Base-by-base conservation (phyloP, 2,888 invertebrate genomes). In the Spilarctia lutea region DNA sequence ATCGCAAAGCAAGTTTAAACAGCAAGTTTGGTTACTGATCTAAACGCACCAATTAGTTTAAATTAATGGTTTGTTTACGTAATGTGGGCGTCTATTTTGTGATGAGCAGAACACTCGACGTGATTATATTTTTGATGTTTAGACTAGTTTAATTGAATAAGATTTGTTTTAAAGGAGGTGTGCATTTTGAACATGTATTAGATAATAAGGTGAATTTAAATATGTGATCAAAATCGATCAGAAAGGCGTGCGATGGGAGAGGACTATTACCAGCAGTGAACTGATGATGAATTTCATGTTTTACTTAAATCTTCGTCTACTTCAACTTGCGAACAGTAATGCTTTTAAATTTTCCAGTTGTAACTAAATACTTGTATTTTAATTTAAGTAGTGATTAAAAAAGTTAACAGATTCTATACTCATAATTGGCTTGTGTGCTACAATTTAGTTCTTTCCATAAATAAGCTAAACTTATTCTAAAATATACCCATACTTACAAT, bases 41-140 rank as follows among this genome's bases (percentile, higher is more conserved):
- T 82, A 78, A 79, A 74, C 73, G 48, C 67, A 48, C 52, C 48
- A 39, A 56, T 65, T 70, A 52, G 33, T 63, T 75, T 69, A 65
- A 71, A 80, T 78, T 71, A 74, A 83, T 76, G n/a, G 69, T n/a
- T 72, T 75, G 71, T 76, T 83, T 73, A 81, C 52, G 79, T 81
- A 83, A 83, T 71, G 69, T 42, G 68, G 45, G 70, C 65, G 70
- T 74, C 45, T 48, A 33, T 24, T 70, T 73, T 65, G 65, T 13
- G 24, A 56, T 60, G 27, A 60, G 67, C 60, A 45, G 66, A 75
- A 45, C 48, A 30, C 30, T 18, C 1, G 24, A 63, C 20, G 60
- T 33, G 56, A 70, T 45, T 66, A 6, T 60, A 65, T 27, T 65
- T 70, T 20, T 30, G 42, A 71, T 77, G 77, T 74, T 20, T 75